These are phyloP conservation scores for Cottoperca gobio DNA, from an alignment of 2,797 vertebrate species.

Conservation along the genomic window DNA sequence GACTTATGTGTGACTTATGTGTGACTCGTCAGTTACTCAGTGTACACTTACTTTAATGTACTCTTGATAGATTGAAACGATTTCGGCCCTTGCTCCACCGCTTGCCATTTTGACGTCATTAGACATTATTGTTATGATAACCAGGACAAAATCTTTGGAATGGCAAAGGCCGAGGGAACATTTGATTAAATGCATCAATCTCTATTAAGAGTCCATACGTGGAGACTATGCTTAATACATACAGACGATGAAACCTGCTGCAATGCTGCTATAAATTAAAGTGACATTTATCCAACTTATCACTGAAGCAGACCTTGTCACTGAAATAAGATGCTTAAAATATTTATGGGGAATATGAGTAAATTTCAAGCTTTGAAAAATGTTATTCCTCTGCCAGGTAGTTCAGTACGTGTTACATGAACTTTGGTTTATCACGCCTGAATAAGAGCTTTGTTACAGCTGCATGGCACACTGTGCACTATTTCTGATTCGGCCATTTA, in stretches of 20 bases:
- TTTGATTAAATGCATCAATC: constrained; percentile 85
- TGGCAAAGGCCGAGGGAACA: constrained; percentile 70
- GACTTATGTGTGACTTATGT: constrained; percentile 70
- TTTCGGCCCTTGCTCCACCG: constrained; percentile 55
- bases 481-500: constrained; percentile 72
- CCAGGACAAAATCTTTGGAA: constrained; percentile 70
- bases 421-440: constrained; percentile 58
- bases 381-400: constrained; percentile 43
- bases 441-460: constrained; percentile 71
- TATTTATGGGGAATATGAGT: constrained; percentile 41
- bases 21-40: constrained; percentile 67
- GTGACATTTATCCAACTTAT: constrained; percentile 62
- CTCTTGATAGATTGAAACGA: constrained; percentile 73
- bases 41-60: constrained; percentile 69
- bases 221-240: constrained; percentile 41
- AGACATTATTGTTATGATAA: constrained; percentile 76
- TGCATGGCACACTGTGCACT: constrained; percentile 52
- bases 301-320: constrained; percentile 33
- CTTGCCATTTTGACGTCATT: constrained; percentile 68
- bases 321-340: constrained; percentile 32
- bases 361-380: constrained; percentile 51
- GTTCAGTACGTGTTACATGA: constrained; percentile 53
- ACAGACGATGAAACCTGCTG: constrained; percentile 54
- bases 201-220: constrained; percentile 55
- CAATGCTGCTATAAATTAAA: constrained; percentile 66